Conservation (phyloP, 2,113 vertebrate genomes). For the Strix uralensis region DNA sequence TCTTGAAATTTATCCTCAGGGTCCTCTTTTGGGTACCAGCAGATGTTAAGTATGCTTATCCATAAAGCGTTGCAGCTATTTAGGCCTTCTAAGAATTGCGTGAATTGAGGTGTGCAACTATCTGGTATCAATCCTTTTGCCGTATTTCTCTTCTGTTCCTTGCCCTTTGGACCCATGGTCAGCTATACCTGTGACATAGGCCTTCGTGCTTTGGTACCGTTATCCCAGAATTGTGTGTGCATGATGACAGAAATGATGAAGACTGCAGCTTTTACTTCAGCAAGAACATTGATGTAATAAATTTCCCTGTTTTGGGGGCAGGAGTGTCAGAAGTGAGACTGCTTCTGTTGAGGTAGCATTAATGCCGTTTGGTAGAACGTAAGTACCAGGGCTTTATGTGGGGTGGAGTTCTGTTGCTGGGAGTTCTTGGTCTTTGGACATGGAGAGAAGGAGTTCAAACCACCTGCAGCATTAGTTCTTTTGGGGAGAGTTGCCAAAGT, state of each 20-base stretch:
- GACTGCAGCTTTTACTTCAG: not conserved
- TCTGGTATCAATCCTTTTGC: not conserved
- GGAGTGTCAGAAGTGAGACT: not conserved
- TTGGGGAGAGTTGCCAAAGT: slow-evolving; percentile 26
- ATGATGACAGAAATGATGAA: not conserved
- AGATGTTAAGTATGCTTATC: not conserved
- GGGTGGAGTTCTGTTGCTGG: not conserved
- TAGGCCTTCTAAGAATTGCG: not conserved
- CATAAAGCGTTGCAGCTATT: not conserved
- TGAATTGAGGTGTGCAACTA: not conserved
- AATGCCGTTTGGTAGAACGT: not conserved
- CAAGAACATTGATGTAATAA: not conserved
- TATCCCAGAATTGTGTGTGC: accelerated
- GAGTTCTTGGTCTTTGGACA: not conserved
- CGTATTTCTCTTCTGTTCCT: not conserved
- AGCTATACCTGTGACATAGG: accelerated
- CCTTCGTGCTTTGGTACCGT: not conserved
- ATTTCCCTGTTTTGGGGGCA: not conserved
- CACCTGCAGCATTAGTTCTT: slow-evolving; percentile 37
- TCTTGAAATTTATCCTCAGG: not conserved
- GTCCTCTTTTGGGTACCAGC: not conserved
- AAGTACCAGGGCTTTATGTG: not conserved
- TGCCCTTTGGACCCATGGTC: not conserved
- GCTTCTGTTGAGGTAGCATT: not conserved
- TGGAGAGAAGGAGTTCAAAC: not conserved